These are phyloP conservation scores for Axinella damicornis DNA, from an alignment of 37 sponge, comb jelly and placozoan genomes.

Conservation along the genomic window DNA sequence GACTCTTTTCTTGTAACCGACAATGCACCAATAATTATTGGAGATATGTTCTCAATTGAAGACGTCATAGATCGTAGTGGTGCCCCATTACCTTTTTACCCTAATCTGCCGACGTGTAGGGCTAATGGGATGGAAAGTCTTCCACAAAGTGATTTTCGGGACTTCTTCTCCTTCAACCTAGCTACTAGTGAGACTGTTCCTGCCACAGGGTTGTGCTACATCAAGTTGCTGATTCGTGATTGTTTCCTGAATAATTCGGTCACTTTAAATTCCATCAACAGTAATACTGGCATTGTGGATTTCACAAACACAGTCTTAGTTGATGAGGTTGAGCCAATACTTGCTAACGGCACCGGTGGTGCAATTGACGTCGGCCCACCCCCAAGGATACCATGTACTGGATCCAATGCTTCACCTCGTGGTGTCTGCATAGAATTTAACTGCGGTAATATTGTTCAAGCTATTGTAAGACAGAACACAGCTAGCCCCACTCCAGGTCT, in stretches of 20 bases:
- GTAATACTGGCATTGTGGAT: too few relatives aligned
- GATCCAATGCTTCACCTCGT: not conserved
- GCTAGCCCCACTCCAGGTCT: not conserved
- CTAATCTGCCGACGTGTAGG: not conserved
- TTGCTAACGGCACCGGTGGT: too few relatives aligned
- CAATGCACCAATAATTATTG: slow-evolving; percentile 9
- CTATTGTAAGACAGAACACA: not conserved
- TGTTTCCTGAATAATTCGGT: slow-evolving; percentile 2
- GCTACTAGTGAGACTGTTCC: not conserved
- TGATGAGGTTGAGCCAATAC: too few relatives aligned
- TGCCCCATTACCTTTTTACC: slow-evolving; percentile 3
- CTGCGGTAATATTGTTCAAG: slow-evolving; percentile 6
- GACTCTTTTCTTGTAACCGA: not conserved
- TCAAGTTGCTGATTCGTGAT: slow-evolving; percentile 14
- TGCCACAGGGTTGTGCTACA: not conserved
- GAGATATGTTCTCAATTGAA: not conserved
- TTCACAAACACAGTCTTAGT: too few relatives aligned
- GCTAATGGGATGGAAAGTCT: not conserved
- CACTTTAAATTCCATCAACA: not conserved
- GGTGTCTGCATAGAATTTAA: slow-evolving; percentile 10
- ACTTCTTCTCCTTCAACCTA: slow-evolving; percentile 6
- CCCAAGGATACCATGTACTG: too few relatives aligned
- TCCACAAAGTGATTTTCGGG: not conserved
- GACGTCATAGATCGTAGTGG: not conserved
- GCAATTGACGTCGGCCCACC: too few relatives aligned